Percentiles rank a stretch among this genome's conserved stretches.
These are phyloP conservation scores for Drosophila nikananu DNA, from an alignment of 1,140 invertebrate species.

Conservation along the genomic window DNA sequence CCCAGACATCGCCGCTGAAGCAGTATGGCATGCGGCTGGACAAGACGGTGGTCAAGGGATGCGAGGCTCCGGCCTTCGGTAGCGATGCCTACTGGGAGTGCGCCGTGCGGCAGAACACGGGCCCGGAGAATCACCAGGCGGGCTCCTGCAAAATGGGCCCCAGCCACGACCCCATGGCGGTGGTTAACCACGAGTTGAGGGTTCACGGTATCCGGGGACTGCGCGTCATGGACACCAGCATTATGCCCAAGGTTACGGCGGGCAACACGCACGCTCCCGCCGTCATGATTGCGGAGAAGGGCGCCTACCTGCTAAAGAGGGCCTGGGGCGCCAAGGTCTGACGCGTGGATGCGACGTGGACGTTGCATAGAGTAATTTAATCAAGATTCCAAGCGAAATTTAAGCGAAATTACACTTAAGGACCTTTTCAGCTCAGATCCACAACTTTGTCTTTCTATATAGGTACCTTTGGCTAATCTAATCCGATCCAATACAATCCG, in stretches of 20 bases:
- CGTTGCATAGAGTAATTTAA: constrained; percentile 85
- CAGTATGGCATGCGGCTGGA: constrained; percentile 91
- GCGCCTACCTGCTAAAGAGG: constrained; percentile 88
- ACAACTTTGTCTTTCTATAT: constrained; percentile 22
- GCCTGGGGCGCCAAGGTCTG: constrained; percentile 87
- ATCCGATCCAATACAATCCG: constrained; percentile 4
- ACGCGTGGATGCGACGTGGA: constrained; percentile 84
- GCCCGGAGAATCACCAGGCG: constrained; percentile 94
- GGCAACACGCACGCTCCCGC: constrained; percentile 89
- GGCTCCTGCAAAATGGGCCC: constrained; percentile 90
- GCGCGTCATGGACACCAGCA: constrained; percentile 88
- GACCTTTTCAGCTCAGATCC: constrained; percentile 14
- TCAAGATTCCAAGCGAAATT: constrained; percentile 48
- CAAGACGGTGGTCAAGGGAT: constrained; percentile 89
- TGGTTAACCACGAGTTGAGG: constrained; percentile 87
- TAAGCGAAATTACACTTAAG: constrained; percentile 67
- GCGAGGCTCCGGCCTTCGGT: constrained; percentile 90
- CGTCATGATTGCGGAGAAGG: constrained; percentile 89
- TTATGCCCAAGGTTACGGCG: constrained; percentile 89
- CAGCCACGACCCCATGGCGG: constrained; percentile 86
- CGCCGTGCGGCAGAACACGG: constrained; percentile 90
- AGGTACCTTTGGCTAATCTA: constrained; percentile 20
- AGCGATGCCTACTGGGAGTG: constrained; percentile 94
- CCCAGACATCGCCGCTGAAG: constrained; percentile 89
- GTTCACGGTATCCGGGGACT: constrained; percentile 87